A percentile compares a stretch with the other conserved stretches of the same genome.
Evolutionary conservation across 2,888 invertebrate species (phyloP).

Genomic region (Tachina grossa): DNA sequence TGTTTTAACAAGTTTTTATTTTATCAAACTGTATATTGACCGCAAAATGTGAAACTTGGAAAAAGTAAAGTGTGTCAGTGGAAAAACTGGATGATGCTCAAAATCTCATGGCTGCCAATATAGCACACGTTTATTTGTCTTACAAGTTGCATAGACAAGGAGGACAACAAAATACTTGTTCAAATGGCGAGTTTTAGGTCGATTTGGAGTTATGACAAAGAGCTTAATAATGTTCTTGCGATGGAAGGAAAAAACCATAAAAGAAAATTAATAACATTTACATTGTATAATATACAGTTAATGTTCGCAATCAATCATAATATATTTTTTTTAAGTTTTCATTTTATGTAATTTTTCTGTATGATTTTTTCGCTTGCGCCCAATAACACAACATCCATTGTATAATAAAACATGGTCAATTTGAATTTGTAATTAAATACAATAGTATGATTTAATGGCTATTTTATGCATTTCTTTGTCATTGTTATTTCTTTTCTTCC

Average conservation of each 20-base stretch:
- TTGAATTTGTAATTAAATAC: slow-evolving; percentile 62
- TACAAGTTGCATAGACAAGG: neutral
- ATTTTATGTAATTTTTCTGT: slow-evolving; percentile 27
- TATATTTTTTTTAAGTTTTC: slow-evolving; percentile 13
- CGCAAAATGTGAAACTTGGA: slow-evolving; percentile 52
- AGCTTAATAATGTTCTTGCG: neutral
- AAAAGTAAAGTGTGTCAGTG: slow-evolving; percentile 62
- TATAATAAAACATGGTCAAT: slow-evolving; percentile 50
- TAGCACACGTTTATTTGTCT: slow-evolving; percentile 26
- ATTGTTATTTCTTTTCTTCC: neutral
- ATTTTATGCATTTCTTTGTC: slow-evolving; percentile 39
- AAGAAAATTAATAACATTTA: slow-evolving; percentile 10
- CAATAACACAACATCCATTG: slow-evolving; percentile 15
- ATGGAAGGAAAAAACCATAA: neutral
- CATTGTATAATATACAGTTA: slow-evolving; percentile 24
- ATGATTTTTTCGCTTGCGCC: neutral
- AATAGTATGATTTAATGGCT: slow-evolving; percentile 53
- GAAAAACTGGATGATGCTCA: slow-evolving; percentile 61
- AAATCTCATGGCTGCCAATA: slow-evolving; percentile 44
- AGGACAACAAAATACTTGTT: slow-evolving; percentile 15
- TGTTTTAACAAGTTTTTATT: slow-evolving; percentile 33
- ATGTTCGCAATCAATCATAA: neutral
- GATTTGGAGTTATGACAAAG: neutral
- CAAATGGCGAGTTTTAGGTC: slow-evolving; percentile 6
- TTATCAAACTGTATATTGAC: slow-evolving; percentile 55